These are phyloP conservation scores for Chaetodon trifascialis DNA, from an alignment of 2,113 vertebrate species.

Conservation along the genomic window DNA sequence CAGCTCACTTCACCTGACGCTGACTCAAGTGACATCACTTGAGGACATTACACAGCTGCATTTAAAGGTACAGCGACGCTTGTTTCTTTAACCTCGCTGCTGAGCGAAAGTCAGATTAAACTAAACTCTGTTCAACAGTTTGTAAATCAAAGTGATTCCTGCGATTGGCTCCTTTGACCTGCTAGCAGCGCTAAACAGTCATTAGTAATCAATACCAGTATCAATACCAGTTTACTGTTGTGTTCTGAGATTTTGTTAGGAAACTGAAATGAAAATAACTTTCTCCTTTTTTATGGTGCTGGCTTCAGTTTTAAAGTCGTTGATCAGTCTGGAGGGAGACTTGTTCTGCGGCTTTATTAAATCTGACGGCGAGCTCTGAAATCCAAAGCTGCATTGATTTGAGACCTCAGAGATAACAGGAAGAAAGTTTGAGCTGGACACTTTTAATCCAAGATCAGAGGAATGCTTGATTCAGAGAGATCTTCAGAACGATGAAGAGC, in stretches of 20 bases:
- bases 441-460: conserved; percentile 10
- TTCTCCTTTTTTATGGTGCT: neutral
- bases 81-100: no score
- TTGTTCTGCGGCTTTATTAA: neutral
- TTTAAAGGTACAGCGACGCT: no score
- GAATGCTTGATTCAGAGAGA: neutral
- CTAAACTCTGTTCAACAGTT: no score
- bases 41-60: no score
- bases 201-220: no score
- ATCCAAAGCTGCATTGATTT: neutral
- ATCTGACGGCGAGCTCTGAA: neutral
- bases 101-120: no score
- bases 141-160: no score
- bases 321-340: neutral
- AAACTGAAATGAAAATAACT: neutral
- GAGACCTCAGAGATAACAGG: neutral
- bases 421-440: neutral
- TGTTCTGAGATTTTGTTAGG: neutral
- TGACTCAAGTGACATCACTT: no score
- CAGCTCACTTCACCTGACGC: no score
- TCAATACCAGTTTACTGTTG: no score
- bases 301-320: neutral
- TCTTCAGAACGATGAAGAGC: neutral
- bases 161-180: no score
- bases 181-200: no score